Evolutionary conservation across 2,113 vertebrate genomes (phyloP).

Genomic region (Sphyrna mokarran): DNA sequence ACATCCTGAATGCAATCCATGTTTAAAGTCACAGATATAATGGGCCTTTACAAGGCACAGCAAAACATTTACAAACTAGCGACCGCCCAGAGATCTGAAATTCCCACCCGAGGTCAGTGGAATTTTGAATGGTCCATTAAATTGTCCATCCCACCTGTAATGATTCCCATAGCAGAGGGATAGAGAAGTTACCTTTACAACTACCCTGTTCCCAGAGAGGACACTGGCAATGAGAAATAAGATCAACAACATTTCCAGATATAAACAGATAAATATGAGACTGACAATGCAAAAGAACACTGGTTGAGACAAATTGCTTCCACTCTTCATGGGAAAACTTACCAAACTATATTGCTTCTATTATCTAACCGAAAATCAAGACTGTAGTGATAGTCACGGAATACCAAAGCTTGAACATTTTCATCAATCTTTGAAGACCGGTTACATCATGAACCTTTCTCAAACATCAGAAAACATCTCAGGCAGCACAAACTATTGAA

Average conservation of each 20-base stretch:
- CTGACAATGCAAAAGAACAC: neutral
- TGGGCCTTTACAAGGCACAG: too few relatives aligned
- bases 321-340: neutral
- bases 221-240: neutral
- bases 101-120: too few relatives aligned
- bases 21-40: too few relatives aligned
- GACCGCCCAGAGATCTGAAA: too few relatives aligned
- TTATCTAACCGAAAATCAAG: neutral
- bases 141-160: too few relatives aligned
- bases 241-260: neutral
- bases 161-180: too few relatives aligned
- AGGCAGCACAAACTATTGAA: neutral
- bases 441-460: neutral
- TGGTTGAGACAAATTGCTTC: neutral
- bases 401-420: neutral
- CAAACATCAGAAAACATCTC: neutral
- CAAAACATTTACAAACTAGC: neutral
- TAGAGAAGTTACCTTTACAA: too few relatives aligned
- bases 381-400: neutral
- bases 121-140: too few relatives aligned
- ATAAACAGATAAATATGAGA: neutral
- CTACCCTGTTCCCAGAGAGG: neutral
- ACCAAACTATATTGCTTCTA: neutral
- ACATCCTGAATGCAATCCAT: too few relatives aligned
- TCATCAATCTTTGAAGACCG: neutral